Evolutionary conservation across 2,888 invertebrate genomes (phyloP), one percentile per base, ranked within the genome.

Genomic region (Linyphia triangularis): DNA sequence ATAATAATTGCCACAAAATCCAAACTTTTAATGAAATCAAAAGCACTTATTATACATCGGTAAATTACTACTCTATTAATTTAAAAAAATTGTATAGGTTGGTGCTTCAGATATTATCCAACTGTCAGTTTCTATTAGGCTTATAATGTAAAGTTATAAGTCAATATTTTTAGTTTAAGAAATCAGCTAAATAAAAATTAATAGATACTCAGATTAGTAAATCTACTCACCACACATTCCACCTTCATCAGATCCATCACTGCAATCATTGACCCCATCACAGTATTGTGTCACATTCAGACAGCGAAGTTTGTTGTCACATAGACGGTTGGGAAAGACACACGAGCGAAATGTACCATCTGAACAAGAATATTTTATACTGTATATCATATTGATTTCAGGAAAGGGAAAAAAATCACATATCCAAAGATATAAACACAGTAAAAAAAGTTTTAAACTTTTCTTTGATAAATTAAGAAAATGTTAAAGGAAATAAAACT

Each of bases 161-260:
- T 16, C n/a, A n/a, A n/a, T 2, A 2, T 59, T 19, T 13, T 40
- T 13, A 40, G 13, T 10, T 40, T 40, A 40, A 7, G 7, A 40
- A 40, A 10, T 40, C 7, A 10, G 13, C 13, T 40, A 40, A 7
- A 40, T 40, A 40, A 10, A 40, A 40, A n/a, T n/a, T n/a, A 22
- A 61, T 22, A 61, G 10, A 61, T 22, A 9, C 26, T 26, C 10
- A 24, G 24, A 26, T 61, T 61, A 6, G 6, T 26, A 10, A 30
- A 7, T n/a, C 6, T 19, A 91, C 92, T 92, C 89, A 93, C 95
- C 94, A 91, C 97, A 97, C 10, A 95, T 93, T 89, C 95, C 94
- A 0, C 96, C 95, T 93, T 93, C 93, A 91, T 93, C 93, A 1
- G 92, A 91, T 2, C 92, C 92, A 90, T 93, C 93, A 19, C 90